Evolutionary conservation across 2,113 vertebrate species (phyloP).

Genomic region (Lycaon pictus): DNA sequence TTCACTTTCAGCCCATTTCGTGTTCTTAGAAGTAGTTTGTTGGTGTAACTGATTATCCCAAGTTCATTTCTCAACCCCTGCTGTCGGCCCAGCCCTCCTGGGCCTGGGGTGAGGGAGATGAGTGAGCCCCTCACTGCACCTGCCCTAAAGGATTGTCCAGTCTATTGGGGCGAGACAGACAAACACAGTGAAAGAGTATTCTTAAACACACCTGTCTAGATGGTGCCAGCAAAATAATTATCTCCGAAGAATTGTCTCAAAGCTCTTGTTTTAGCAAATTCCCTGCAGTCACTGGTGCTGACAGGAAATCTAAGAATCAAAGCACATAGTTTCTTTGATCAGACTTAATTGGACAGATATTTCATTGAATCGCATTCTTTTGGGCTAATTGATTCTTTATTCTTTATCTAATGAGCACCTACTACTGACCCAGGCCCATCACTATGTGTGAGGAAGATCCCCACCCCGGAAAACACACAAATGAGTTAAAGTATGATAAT

Average conservation of each 20-base stretch:
- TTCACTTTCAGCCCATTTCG: not conserved
- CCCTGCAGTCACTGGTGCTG: not conserved
- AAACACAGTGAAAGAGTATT: not conserved
- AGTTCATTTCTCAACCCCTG: not conserved
- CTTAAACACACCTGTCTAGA: not conserved
- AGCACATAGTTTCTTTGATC: not conserved
- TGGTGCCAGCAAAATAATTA: not conserved
- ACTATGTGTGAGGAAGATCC: not conserved
- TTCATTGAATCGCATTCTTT: not conserved
- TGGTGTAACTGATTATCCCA: not conserved
- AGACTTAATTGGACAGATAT: not conserved
- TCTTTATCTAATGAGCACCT: not conserved
- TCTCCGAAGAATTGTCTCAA: not conserved
- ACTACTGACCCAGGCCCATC: not conserved
- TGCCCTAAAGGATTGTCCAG: not conserved
- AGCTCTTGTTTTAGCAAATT: constrained; percentile 11
- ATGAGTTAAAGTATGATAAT: not conserved
- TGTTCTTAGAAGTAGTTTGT: not conserved
- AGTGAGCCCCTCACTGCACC: not conserved
- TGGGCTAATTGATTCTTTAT: not conserved
- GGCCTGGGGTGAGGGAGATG: not conserved
- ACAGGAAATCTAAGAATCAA: not conserved
- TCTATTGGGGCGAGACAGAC: not conserved
- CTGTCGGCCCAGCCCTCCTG: not conserved
- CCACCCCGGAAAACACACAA: not conserved